Percentiles rank a stretch among this genome's conserved stretches.
phyloP scores from a whole-genome alignment of 2,888 invertebrate genomes.

The Patella ulyssiponensis region DNA sequence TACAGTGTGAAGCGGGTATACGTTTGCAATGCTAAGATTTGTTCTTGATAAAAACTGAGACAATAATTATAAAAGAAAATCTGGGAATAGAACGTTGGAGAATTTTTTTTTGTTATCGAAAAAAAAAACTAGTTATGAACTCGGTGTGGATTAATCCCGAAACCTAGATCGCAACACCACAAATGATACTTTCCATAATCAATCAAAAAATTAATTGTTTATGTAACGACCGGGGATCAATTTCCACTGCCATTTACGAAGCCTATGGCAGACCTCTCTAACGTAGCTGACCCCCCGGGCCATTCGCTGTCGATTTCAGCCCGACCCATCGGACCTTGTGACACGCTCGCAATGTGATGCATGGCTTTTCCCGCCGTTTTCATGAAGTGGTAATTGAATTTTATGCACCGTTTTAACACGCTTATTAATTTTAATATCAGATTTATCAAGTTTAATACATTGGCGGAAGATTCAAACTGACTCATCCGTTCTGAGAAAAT shows the following conservation, averaged over 20 bases:
- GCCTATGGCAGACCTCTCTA: slow-evolving; percentile 4
- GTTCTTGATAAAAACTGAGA: too few species aligned
- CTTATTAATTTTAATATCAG: slow-evolving; percentile 9
- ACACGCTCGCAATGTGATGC: slow-evolving; percentile 4
- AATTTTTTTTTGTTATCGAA: too few species aligned
- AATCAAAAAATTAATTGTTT: slow-evolving; percentile 11
- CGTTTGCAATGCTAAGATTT: too few species aligned
- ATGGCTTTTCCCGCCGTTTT: neutral
- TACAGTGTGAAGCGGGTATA: too few species aligned
- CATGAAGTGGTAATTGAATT: slow-evolving; percentile 12
- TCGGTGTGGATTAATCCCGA: too few species aligned
- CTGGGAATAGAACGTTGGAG: too few species aligned
- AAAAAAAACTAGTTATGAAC: too few species aligned
- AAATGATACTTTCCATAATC: neutral
- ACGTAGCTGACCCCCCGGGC: slow-evolving; percentile 7
- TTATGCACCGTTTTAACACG: slow-evolving; percentile 12
- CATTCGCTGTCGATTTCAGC: neutral
- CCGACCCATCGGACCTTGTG: slow-evolving; percentile 4
- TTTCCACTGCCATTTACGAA: slow-evolving; percentile 1
- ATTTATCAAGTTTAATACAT: slow-evolving; percentile 4
- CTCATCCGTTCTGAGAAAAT: neutral
- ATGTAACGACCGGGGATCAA: slow-evolving; percentile 8
- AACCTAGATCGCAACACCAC: too few species aligned
- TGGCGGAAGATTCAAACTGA: slow-evolving; percentile 12
- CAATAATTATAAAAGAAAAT: too few species aligned